Evolutionary conservation across 37 sponge, comb jelly and placozoan species (phyloP), one percentile per base, ranked within the genome.

Genomic region (Corticium candelabrum): DNA sequence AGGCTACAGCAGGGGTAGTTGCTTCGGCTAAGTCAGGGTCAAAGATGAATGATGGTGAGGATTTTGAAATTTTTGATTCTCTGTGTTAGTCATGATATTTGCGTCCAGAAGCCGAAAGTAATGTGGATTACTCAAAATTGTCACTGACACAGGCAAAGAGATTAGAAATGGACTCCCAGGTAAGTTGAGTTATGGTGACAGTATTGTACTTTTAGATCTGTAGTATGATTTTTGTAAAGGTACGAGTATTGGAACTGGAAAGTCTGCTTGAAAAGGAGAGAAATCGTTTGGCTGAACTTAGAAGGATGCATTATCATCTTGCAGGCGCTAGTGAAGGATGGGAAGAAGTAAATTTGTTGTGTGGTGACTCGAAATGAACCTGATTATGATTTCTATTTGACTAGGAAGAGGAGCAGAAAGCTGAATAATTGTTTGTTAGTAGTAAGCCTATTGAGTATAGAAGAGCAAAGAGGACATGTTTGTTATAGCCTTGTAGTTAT

Each of bases 161-260:
- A 30, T 75, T 86, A 40, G 97, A 96, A 70, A 96, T 96, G 97
- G 97, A 96, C 39, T 87, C 82, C 27, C 97, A 96, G 76, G 90
- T 90, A 30, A 68, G 40, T 75, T 75, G n/a, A n/a, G n/a, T n/a
- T n/a, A n/a, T n/a, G n/a, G n/a, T n/a, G n/a, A n/a, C n/a, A n/a
- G 2, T 33, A 3, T 69, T 34, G 4, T 34, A 35, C 72, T 4
- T 69, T 3, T 4, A 34, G 72, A 3, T 69, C n/a, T n/a, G 72
- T 4, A 21, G 35, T 73, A 34, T 67, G 35, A 43, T 82, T 1
- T 21, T 34, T 3, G 1, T 76, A 2, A n/a, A 85, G 86, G 93
- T 93, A 29, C 72, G 79, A 34, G 88, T 89, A 2, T 81, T 93
- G 27, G 93, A 92, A 68, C 73, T 96, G 78, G 96, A 96, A 79